phyloP scores from a whole-genome alignment of 2,888 invertebrate genomes.

The Epinotia bilunana region DNA sequence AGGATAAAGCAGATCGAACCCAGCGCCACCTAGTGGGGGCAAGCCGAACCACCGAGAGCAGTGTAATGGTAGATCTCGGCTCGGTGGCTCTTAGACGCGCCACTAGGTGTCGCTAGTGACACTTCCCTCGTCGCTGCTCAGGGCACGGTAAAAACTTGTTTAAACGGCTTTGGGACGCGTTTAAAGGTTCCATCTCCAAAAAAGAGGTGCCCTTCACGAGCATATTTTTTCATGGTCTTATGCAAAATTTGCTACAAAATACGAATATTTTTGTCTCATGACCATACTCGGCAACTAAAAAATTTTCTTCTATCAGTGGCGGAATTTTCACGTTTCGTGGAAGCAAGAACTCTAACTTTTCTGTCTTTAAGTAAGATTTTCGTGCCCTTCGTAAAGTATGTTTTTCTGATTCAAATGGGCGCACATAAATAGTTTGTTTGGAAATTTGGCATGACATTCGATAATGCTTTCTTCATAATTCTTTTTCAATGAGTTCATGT shows the following conservation, averaged over 20 bases:
- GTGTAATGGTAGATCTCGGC: too few relatives aligned
- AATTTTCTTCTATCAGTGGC: constrained; percentile 3
- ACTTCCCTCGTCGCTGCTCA: constrained; percentile 20
- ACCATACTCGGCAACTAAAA: constrained; percentile 17
- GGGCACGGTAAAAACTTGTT: constrained; percentile 13
- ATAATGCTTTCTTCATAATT: constrained; percentile 16
- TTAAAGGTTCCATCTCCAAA: constrained; percentile 13
- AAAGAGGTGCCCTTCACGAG: neutral
- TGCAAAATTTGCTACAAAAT: constrained; percentile 13
- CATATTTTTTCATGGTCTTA: constrained; percentile 10
- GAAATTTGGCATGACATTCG: constrained; percentile 6
- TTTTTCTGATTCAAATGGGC: constrained; percentile 11
- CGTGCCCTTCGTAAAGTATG: constrained; percentile 8
- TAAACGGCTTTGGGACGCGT: neutral
- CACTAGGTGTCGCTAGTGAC: too few relatives aligned
- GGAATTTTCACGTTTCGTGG: constrained; percentile 10
- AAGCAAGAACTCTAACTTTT: constrained; percentile 16
- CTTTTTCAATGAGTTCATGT: constrained; percentile 11
- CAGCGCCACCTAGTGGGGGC: too few relatives aligned
- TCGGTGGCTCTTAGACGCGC: too few relatives aligned
- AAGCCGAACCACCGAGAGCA: too few relatives aligned
- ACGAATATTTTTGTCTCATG: constrained; percentile 6
- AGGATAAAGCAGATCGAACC: too few relatives aligned
- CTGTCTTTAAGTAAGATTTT: constrained; percentile 5
- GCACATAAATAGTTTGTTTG: constrained; percentile 1